Percentiles rank a stretch among this genome's conserved stretches.
Conservation (phyloP, 2,113 vertebrate genomes). For the Semnopithecus entellus region DNA sequence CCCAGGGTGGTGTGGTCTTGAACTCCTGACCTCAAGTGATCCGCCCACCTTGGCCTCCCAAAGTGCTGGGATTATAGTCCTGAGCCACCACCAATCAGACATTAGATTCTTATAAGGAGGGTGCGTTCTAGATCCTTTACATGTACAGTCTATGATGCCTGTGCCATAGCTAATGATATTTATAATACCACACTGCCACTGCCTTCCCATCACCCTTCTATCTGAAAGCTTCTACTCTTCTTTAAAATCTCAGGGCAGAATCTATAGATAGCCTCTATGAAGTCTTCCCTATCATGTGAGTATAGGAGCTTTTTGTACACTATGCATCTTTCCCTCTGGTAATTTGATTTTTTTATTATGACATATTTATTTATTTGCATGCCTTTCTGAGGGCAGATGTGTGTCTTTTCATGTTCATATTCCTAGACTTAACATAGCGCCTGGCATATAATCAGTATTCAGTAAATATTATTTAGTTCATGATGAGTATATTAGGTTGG, state of each 20-base stretch:
- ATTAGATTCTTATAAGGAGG: no score
- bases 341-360: neutral
- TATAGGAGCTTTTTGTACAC: neutral
- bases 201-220: neutral
- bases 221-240: conserved; percentile 7
- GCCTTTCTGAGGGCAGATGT: neutral
- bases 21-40: no score
- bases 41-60: no score
- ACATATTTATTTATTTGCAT: neutral
- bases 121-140: neutral
- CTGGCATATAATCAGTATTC: neutral
- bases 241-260: neutral
- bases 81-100: no score
- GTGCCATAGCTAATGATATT: conserved; percentile 9
- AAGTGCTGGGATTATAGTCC: no score
- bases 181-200: neutral
- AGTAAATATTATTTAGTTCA: conserved; percentile 25
- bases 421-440: neutral
- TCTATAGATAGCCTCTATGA: neutral
- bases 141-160: neutral
- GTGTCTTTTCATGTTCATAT: conserved; percentile 5
- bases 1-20: no score
- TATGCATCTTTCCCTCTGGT: neutral
- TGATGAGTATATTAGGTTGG: neutral
- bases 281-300: neutral